Base-by-base conservation (phyloP, 2,113 vertebrate genomes). In the Petrocephalus microphthalmus region DNA sequence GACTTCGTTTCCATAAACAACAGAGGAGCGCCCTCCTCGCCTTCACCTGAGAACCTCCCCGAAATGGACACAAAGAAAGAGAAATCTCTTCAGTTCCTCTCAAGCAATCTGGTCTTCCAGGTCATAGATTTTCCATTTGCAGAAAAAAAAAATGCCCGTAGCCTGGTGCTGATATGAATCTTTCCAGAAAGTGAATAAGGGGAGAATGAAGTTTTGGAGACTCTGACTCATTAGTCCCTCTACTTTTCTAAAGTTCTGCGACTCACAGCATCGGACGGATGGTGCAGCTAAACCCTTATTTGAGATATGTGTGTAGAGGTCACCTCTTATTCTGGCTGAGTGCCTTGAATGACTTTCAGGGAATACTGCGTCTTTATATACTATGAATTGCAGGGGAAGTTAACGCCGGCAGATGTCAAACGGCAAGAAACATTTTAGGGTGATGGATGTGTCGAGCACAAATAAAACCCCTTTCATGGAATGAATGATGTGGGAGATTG, bases 121-220 rank as follows among this genome's bases (percentile, higher is more conserved):
- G 20, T 83, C 81, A 49, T 20, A 83, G 81, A 49, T 42, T 83
- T 83, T 83, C 81, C 81, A 83, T 83, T 49, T 49, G 45, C 78
- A 82, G 29, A n/a, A 49, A 54, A 85, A 85, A n/a, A n/a, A n/a
- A n/a, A n/a, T 25, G 47, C 49, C 11, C n/a, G 47, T 33, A 85
- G 51, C 52, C 84, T 3, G 25, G 25, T 54, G 49, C 25, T 54
- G 84, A 85, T 54, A 20, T 85, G 51, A 85, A 37, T 85, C 51
- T 29, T 56, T 49, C 84, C 13, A 56, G 25, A 42, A 85, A 33
- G 84, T 25, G 11, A 54, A 54, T 6, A 42, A 85, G 52, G 29
- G 20, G 45, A 33, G 78, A 47, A 45, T 82, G 19, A 85, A 85
- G 52, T 85, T 85, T 85, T 37, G 84, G 15, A 29, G 52, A 52